Percentiles rank a stretch among this genome's conserved stretches.
phyloP scores from a whole-genome alignment of 2,113 vertebrate species.

The Rhinolophus ferrumequinum region DNA sequence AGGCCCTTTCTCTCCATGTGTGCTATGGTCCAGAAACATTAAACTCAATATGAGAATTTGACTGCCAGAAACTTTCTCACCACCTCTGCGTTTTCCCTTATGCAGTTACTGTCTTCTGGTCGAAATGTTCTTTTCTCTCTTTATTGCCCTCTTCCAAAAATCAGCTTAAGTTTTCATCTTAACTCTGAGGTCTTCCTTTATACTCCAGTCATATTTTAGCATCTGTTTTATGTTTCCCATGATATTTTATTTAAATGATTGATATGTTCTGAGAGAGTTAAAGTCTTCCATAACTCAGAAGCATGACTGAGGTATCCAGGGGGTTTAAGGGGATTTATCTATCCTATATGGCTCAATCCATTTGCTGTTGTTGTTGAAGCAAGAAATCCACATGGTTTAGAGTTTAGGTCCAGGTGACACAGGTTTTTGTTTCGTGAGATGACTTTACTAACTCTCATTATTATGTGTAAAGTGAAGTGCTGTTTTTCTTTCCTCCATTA shows the following conservation, averaged over 20 bases:
- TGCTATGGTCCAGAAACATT: background rate
- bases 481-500: background rate
- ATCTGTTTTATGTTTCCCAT: background rate
- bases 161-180: background rate
- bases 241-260: constrained; percentile 53
- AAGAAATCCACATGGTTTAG: background rate
- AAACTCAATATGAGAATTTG: background rate
- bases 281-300: background rate
- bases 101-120: background rate
- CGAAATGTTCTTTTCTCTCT: background rate
- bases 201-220: background rate
- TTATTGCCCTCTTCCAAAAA: background rate
- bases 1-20: rapidly evolving
- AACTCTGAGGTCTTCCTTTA: background rate
- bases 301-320: background rate
- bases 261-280: background rate
- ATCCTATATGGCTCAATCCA: background rate
- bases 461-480: background rate
- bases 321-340: background rate
- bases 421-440: background rate
- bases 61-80: background rate
- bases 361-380: background rate
- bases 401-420: background rate
- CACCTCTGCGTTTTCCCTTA: background rate
- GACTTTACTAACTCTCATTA: background rate